Base-by-base conservation (phyloP, 2,888 invertebrate genomes). In the Tricholauxania praeusta region DNA sequence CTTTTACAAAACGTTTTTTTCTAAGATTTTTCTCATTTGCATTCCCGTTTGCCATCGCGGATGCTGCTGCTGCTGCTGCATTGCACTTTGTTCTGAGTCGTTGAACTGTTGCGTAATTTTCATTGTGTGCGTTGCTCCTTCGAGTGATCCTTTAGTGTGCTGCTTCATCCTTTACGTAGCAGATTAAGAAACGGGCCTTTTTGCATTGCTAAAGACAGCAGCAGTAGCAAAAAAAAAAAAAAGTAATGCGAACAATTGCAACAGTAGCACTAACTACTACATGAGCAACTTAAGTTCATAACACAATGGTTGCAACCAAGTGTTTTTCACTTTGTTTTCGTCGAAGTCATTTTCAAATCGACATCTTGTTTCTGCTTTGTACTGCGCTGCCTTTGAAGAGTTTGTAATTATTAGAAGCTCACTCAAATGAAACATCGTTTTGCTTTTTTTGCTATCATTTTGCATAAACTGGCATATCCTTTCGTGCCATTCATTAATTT, bases 21-120 rank as follows among this genome's bases (percentile, higher is more conserved):
- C 63, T 47, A 28, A 32, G 15, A 47, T 49, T 49, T 59, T 49
- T 59, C 28, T 62, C 62, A 19, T 39, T 63, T 39, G 10, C 10
- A 10, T 39, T 47, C n/a, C 5, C 12, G 48, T 70, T n/a, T 70
- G 39, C 39, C 39, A 10, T 7, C 39, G 10, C 39, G 10, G 12
- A 28, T n/a, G 63, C 60, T 22, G 32, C 8, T 47, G 55, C 19
- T 19, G 19, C 48, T 52, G 39, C 10, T 39, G 39, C 39, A 39
- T 39, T 39, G 39, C 39, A 10, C 22, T 52, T 70, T 63, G 53
- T 63, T 62, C 47, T 14, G 69, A 69, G 69, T 69, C 69, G 69
- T 62, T 69, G 69, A 69, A 69, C 63, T 70, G 70, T 63, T 63
- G 52, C 62, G n/a, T 53, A 52, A 70, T 70, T 70, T 70, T 22